These are phyloP conservation scores for Cheilosia impressa DNA, from an alignment of 2,888 invertebrate species.

Conservation along the genomic window DNA sequence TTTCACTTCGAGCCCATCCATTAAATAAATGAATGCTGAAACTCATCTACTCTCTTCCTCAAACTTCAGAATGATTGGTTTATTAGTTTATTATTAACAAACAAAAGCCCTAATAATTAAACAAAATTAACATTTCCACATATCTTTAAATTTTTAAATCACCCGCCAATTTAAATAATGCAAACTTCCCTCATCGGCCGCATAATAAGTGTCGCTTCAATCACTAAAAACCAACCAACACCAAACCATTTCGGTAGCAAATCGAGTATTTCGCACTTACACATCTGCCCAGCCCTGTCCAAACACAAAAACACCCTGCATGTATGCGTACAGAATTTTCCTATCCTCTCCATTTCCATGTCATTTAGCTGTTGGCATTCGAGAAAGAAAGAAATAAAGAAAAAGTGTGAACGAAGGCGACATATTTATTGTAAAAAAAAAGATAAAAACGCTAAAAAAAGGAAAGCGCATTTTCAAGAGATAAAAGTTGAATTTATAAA, in stretches of 20 bases:
- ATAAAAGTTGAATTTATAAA: conserved; percentile 64
- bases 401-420: conserved; percentile 72
- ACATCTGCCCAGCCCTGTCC: conserved; percentile 22
- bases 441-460: conserved; percentile 59
- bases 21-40: too few relatives aligned
- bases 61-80: too few relatives aligned
- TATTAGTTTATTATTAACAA: too few relatives aligned
- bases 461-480: conserved; percentile 72
- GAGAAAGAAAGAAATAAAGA: conserved; percentile 76
- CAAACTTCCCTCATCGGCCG: conserved; percentile 51
- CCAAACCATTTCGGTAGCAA: conserved; percentile 30
- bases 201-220: conserved; percentile 26
- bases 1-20: too few relatives aligned
- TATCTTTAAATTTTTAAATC: conserved; percentile 34
- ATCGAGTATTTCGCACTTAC: conserved; percentile 29
- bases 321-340: conserved; percentile 73
- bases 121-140: background rate
- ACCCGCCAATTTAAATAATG: conserved; percentile 48
- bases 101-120: too few relatives aligned
- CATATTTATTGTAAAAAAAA: conserved; percentile 75
- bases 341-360: conserved; percentile 76
- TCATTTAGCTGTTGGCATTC: conserved; percentile 78
- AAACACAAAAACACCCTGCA: conserved; percentile 18
- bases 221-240: conserved; percentile 31
- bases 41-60: too few relatives aligned